Conservation (phyloP, 2,797 vertebrate species). For the Tolypeutes matacus region DNA sequence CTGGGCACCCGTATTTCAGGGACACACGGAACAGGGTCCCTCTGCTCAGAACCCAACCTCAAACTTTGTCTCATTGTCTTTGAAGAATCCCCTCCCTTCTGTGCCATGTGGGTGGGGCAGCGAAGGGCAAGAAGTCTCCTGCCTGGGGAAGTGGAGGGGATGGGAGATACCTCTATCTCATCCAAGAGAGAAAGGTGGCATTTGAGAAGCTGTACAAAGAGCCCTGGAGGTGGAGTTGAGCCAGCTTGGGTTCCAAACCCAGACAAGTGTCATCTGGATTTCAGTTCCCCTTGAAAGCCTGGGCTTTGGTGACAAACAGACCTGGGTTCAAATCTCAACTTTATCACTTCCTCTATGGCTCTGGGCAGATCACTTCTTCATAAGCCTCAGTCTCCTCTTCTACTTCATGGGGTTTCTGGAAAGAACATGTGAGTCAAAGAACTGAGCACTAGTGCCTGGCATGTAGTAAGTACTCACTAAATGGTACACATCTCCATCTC, state of each 20-base stretch:
- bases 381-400: slow-evolving; percentile 14
- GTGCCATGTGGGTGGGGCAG: background rate
- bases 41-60: slow-evolving; percentile 4
- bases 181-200: background rate
- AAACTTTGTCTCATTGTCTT: background rate
- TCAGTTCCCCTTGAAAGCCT: background rate
- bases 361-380: background rate
- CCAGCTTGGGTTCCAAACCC: background rate
- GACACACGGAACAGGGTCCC: background rate
- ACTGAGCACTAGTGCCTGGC: background rate
- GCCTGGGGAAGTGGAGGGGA: background rate
- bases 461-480: background rate
- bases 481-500: background rate
- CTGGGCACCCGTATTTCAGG: background rate
- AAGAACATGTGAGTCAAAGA: background rate
- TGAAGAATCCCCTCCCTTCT: background rate
- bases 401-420: background rate
- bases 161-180: background rate
- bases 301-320: background rate
- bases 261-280: background rate
- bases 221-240: background rate
- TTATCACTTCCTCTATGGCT: background rate
- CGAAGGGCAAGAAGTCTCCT: background rate
- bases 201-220: background rate
- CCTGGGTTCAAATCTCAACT: background rate